phyloP scores from a whole-genome alignment of 1,140 invertebrate genomes.

The Drosophila suzukii region DNA sequence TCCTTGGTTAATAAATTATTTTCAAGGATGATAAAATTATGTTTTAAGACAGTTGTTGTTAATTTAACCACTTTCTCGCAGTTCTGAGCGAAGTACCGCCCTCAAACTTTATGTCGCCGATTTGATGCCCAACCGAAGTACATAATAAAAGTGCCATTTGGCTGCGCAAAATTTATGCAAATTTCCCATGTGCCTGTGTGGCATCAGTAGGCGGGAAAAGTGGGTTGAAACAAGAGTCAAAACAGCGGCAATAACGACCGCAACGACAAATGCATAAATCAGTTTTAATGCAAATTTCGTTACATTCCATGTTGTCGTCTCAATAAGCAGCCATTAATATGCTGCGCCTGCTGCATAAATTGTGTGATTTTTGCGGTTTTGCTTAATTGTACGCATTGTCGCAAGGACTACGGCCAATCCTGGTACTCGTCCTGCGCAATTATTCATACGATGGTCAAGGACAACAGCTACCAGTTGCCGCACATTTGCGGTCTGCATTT shows the following conservation, averaged over 20 bases:
- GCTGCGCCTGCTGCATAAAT: constrained; percentile 62
- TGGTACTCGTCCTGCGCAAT: constrained; percentile 35
- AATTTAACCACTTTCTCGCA: constrained; percentile 4
- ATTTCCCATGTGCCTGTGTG: constrained; percentile 36
- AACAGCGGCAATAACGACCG: constrained; percentile 34
- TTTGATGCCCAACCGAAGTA: constrained; percentile 41
- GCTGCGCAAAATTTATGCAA: constrained; percentile 58
- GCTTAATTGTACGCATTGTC: constrained; percentile 70
- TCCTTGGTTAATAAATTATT: constrained; percentile 8
- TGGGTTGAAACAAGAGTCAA: constrained; percentile 10
- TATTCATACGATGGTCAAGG: constrained; percentile 73
- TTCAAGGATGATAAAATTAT: constrained; percentile 10
- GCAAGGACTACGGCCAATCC: constrained; percentile 46
- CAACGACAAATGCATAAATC: constrained; percentile 61
- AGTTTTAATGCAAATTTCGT: constrained; percentile 66
- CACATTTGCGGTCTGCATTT: constrained; percentile 23
- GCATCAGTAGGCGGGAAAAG: constrained; percentile 29
- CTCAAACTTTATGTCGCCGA: constrained; percentile 35
- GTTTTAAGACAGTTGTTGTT: constrained; percentile 16
- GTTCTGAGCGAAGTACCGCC: background rate
- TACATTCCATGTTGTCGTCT: constrained; percentile 39
- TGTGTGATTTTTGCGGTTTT: constrained; percentile 60
- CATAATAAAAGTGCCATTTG: constrained; percentile 53
- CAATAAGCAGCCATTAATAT: constrained; percentile 75
- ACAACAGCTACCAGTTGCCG: constrained; percentile 55